These are phyloP conservation scores for Thaumetopoea pityocampa DNA, from an alignment of 1,140 invertebrate species.

Conservation along the genomic window DNA sequence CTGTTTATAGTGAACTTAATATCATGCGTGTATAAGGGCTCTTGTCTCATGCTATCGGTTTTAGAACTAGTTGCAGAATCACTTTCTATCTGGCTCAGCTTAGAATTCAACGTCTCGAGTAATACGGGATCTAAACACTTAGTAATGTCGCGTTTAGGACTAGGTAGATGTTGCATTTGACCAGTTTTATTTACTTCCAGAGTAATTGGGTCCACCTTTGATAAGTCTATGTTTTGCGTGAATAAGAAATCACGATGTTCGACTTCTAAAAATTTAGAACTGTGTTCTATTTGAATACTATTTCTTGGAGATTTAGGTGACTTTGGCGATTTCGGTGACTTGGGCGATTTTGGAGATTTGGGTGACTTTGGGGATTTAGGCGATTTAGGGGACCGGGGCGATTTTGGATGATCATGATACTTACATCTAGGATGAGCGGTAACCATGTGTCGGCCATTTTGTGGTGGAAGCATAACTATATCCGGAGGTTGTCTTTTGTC, in stretches of 20 bases:
- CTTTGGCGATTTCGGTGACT: slow-evolving; percentile 75
- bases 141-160: slow-evolving; percentile 81
- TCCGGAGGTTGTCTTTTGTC: slow-evolving; percentile 67
- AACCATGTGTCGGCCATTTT: slow-evolving; percentile 67
- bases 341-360: slow-evolving; percentile 76
- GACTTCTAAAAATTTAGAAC: slow-evolving; percentile 67
- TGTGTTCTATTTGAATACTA: slow-evolving; percentile 62
- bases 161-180: slow-evolving; percentile 78
- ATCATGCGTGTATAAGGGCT: slow-evolving; percentile 75
- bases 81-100: slow-evolving; percentile 83
- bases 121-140: slow-evolving; percentile 80
- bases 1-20: slow-evolving; percentile 72
- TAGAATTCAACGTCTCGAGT: slow-evolving; percentile 82
- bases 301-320: slow-evolving; percentile 78
- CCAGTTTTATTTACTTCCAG: slow-evolving; percentile 81
- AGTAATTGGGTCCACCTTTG: slow-evolving; percentile 81
- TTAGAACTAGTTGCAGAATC: slow-evolving; percentile 82
- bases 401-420: slow-evolving; percentile 76
- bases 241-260: slow-evolving; percentile 79
- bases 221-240: slow-evolving; percentile 83
- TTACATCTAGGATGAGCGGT: slow-evolving; percentile 66
- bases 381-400: slow-evolving; percentile 74
- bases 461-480: slow-evolving; percentile 68
- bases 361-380: slow-evolving; percentile 78
- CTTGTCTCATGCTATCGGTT: slow-evolving; percentile 80